A percentile compares a stretch with the other conserved stretches of the same genome.
Evolutionary conservation across 2,797 vertebrate genomes (phyloP).

Genomic region (Cuniculus paca): DNA sequence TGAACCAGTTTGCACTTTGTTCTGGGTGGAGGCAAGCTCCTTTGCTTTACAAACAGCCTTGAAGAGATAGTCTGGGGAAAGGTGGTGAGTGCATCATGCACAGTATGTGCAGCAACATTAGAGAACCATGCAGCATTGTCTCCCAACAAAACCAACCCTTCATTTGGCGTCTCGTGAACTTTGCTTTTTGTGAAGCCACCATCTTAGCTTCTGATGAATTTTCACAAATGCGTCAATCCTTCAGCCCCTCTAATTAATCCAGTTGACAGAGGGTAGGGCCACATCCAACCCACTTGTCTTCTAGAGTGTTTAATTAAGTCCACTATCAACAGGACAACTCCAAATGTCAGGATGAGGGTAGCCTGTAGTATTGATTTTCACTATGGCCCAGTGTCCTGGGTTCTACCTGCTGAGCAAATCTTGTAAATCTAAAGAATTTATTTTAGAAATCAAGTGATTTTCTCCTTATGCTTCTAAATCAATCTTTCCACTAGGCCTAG

Average conservation of each 20-base stretch:
- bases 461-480: constrained; percentile 27
- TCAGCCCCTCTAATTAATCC: constrained; percentile 28
- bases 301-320: constrained; percentile 9
- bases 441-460: background rate
- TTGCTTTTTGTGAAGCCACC: background rate
- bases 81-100: background rate
- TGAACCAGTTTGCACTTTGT: background rate
- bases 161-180: background rate
- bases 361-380: background rate
- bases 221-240: background rate
- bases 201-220: constrained; percentile 41
- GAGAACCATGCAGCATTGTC: background rate
- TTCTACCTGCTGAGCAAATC: background rate
- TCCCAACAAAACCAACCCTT: background rate
- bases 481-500: background rate
- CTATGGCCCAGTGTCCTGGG: background rate
- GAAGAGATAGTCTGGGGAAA: background rate
- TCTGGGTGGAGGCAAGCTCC: background rate
- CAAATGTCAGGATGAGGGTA: background rate
- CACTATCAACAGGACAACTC: background rate
- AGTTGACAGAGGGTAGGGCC: background rate
- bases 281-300: constrained; percentile 9
- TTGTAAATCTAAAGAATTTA: background rate
- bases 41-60: constrained; percentile 5
- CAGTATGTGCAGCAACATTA: background rate